phyloP scores from a whole-genome alignment of 2,888 invertebrate species.

The Scaptomyza polygonia region DNA sequence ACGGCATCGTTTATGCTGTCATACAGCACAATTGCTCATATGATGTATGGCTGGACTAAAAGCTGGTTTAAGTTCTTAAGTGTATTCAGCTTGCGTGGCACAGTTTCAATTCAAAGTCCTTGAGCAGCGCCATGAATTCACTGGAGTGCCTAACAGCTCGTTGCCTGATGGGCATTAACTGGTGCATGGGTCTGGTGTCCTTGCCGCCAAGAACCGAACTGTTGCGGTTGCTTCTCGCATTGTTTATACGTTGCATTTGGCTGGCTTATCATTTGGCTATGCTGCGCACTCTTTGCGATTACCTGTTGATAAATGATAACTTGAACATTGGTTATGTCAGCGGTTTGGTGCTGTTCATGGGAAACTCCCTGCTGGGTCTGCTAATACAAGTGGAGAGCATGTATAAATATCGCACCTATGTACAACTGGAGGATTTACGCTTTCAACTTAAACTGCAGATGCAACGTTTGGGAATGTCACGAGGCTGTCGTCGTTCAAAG shows the following conservation, averaged over 20 bases:
- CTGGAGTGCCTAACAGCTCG: slow-evolving; percentile 44
- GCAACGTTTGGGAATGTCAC: slow-evolving; percentile 54
- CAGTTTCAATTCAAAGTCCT: slow-evolving; percentile 22
- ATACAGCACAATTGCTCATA: slow-evolving; percentile 2
- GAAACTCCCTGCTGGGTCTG: slow-evolving; percentile 31
- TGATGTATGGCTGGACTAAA: slow-evolving; percentile 35
- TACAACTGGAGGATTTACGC: slow-evolving; percentile 33
- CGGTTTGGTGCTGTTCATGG: slow-evolving; percentile 43
- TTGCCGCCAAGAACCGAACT: slow-evolving; percentile 34
- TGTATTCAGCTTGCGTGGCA: not conserved
- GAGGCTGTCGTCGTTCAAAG: slow-evolving; percentile 14
- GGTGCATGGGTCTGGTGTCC: slow-evolving; percentile 47
- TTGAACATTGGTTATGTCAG: slow-evolving; percentile 35
- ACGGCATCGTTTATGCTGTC: slow-evolving; percentile 30
- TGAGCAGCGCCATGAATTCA: slow-evolving; percentile 42
- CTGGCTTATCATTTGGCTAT: slow-evolving; percentile 29
- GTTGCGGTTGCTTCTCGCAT: slow-evolving; percentile 13
- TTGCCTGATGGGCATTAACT: slow-evolving; percentile 26
- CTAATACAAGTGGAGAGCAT: slow-evolving; percentile 57
- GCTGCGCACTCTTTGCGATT: slow-evolving; percentile 5
- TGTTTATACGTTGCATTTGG: slow-evolving; percentile 48
- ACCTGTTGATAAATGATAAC: rapidly evolving
- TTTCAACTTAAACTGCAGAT: slow-evolving; percentile 51
- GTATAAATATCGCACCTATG: slow-evolving; percentile 30
- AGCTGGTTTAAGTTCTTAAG: not conserved